These are phyloP conservation scores for Falco novaeseelandiae DNA, from an alignment of 2,797 vertebrate species.

Conservation along the genomic window DNA sequence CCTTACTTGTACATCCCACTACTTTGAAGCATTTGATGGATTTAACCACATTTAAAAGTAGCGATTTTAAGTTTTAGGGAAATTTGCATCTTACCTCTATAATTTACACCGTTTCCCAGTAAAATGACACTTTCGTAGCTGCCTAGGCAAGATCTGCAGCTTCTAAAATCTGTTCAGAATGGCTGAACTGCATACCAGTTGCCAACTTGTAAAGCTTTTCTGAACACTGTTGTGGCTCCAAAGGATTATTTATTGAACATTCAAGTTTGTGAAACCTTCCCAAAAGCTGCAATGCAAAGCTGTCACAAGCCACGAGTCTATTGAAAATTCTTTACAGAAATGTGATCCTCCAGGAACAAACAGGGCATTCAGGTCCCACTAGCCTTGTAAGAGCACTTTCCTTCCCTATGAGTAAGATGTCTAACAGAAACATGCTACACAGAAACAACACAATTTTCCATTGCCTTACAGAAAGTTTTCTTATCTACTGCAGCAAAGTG, in stretches of 20 bases:
- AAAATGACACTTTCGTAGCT: background rate
- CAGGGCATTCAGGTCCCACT: background rate
- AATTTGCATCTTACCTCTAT: background rate
- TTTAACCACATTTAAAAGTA: background rate
- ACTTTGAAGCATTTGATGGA: background rate
- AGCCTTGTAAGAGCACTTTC: background rate
- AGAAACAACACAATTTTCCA: accelerated
- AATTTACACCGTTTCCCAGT: background rate
- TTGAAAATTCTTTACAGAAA: background rate
- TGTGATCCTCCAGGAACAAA: background rate
- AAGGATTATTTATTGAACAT: slow-evolving; percentile 34
- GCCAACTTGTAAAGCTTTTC: slow-evolving; percentile 1
- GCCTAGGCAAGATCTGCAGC: background rate
- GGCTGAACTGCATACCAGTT: background rate
- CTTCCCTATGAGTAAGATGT: background rate
- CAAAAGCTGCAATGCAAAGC: background rate
- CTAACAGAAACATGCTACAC: background rate
- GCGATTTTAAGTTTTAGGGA: background rate
- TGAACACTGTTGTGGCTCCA: background rate
- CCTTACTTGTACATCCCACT: background rate
- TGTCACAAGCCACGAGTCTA: background rate
- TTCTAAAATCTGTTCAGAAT: background rate
- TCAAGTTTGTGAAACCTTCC: background rate
- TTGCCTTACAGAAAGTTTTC: background rate
- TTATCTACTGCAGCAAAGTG: background rate